Evolutionary conservation across 2,113 vertebrate species (phyloP).

Genomic region (Dendrocopos noguchii): DNA sequence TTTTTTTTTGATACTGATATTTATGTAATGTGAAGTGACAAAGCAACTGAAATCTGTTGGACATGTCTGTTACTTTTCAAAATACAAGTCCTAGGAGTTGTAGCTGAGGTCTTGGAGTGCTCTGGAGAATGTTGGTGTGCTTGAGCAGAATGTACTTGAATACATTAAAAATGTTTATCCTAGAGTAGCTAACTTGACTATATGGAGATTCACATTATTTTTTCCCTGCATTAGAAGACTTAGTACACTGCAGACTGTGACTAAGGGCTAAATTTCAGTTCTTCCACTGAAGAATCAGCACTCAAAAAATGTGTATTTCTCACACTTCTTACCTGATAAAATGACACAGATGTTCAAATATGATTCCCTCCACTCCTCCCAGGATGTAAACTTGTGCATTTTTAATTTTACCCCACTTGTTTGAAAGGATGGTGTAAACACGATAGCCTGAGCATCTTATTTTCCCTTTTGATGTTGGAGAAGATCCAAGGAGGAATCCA

Average conservation of each 20-base stretch:
- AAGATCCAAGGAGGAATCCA: background rate
- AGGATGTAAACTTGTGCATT: background rate
- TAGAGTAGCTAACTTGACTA: background rate
- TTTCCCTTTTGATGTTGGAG: background rate
- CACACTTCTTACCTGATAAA: background rate
- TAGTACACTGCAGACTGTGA: background rate
- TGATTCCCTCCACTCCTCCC: background rate
- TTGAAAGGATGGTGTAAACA: background rate
- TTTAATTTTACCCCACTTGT: background rate
- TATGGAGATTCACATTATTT: background rate
- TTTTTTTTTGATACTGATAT: background rate
- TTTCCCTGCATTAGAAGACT: background rate
- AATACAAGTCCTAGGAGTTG: background rate
- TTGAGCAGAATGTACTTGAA: background rate
- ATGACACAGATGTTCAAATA: background rate
- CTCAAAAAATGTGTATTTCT: background rate
- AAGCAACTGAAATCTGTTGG: background rate
- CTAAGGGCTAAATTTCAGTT: background rate
- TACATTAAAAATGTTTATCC: background rate
- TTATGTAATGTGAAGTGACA: background rate
- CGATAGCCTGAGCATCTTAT: background rate
- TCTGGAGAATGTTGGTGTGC: background rate
- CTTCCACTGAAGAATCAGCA: background rate
- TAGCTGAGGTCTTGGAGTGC: background rate
- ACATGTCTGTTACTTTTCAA: background rate